These are phyloP conservation scores for Eurystomus gularis DNA, from an alignment of 2,113 vertebrate species.

Conservation along the genomic window DNA sequence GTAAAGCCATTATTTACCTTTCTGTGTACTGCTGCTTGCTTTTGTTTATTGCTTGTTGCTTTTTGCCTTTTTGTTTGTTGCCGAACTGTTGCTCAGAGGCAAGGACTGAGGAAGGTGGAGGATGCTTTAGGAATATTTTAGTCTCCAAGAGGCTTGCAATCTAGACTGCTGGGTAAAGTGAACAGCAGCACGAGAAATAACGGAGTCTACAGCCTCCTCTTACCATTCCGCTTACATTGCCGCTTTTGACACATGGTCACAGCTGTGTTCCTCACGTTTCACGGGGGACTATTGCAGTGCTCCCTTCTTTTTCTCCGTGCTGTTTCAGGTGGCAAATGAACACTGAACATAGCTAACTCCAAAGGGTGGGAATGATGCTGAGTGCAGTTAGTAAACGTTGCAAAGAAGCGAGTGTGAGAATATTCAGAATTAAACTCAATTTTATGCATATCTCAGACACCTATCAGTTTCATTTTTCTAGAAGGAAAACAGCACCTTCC, in stretches of 20 bases:
- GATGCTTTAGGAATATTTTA: neutral
- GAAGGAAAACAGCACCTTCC: neutral
- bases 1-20: neutral
- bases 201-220: neutral
- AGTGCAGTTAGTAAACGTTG: neutral
- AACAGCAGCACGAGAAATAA: neutral
- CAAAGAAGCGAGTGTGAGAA: accelerated
- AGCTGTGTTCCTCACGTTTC: neutral
- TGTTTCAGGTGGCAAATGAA: neutral
- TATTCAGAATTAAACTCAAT: neutral
- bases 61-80: neutral
- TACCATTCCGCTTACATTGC: neutral
- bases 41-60: neutral
- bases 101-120: neutral
- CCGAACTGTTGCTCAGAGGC: neutral
- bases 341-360: neutral
- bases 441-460: neutral
- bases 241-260: neutral
- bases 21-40: neutral
- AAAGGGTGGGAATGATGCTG: neutral
- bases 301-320: neutral
- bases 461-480: neutral
- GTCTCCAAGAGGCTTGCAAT: neutral
- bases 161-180: neutral
- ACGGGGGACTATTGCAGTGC: neutral